These are phyloP conservation scores for Rhinopomastus cyanomelas DNA, from an alignment of 2,113 vertebrate species.

Conservation along the genomic window DNA sequence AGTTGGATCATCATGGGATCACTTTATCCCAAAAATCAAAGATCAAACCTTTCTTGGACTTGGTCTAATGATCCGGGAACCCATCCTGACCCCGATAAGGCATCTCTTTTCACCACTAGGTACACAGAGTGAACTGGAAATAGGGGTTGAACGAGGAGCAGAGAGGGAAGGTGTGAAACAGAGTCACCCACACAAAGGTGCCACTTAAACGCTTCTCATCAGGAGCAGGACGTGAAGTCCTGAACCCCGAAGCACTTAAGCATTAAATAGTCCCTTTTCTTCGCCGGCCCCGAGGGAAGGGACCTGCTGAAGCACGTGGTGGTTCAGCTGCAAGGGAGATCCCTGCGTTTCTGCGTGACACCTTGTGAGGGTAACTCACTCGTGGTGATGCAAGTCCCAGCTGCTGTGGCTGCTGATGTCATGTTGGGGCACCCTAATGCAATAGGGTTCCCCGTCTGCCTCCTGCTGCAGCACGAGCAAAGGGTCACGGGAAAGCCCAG, in stretches of 20 bases:
- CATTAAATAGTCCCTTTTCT: neutral
- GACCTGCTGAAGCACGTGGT: neutral
- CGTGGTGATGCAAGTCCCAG: neutral
- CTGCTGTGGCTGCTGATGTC: neutral
- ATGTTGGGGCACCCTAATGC: accelerated
- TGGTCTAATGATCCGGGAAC: neutral
- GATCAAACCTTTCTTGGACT: neutral
- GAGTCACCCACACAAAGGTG: neutral
- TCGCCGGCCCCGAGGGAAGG: neutral
- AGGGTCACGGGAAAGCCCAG: neutral
- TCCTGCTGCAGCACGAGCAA: neutral
- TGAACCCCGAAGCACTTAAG: neutral
- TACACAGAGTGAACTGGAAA: neutral
- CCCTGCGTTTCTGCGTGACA: neutral
- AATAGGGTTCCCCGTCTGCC: neutral
- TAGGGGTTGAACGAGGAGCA: accelerated
- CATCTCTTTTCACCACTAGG: neutral
- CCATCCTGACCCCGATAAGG: accelerated
- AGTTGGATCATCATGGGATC: accelerated
- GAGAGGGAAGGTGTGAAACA: neutral
- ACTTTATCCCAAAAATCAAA: neutral
- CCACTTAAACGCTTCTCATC: neutral
- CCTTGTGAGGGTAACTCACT: neutral
- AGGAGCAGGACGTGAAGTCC: neutral
- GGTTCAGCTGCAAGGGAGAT: neutral